Evolutionary conservation across 2,113 vertebrate species (phyloP), one percentile per base, ranked within the genome.

Genomic region (Lycaon pictus): DNA sequence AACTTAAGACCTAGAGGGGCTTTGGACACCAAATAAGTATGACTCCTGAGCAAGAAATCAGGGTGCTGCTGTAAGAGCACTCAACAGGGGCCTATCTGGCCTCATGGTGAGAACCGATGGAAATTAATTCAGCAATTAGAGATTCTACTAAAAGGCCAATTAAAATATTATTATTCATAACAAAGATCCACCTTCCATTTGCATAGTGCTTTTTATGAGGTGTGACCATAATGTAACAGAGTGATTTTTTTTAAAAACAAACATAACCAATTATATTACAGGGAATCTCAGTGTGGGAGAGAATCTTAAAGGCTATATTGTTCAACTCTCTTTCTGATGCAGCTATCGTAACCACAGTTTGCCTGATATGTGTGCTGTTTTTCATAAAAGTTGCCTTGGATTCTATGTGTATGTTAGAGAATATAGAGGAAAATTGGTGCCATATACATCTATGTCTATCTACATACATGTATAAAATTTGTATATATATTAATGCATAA

Each of bases 111-210:
- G 62, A 82, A 83, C 25, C 3, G 20, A 81, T 48, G 32, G 84
- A 97, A 92, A 94, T 94, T 97, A 97, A 96, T 91, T 88, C 88
- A 85, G 93, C 79, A 96, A 95, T 94, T 97, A 96, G 48, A 86
- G 43, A 82, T 35, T 92, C 48, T 88, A n/a, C 23, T 77, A 81
- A 94, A 92, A 94, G 80, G 27, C 95, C 55, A 95, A 83, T 92
- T 65, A 32, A 53, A 91, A 87, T 92, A 72, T 97, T 92, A 72
- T 79, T 91, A 93, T 71, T 89, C 89, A 90, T 58, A 86, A 56
- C 71, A 91, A 96, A 96, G 69, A 93, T 86, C 29, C 29, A 74
- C 25, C 63, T 95, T 84, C 43, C 23, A 62, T 95, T 95, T 93
- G 35, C 86, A 92, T 65, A 77, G 43, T 93, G 79, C 65, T 93